Base-by-base conservation (phyloP, 1,140 invertebrate genomes). In the Musca domestica region DNA sequence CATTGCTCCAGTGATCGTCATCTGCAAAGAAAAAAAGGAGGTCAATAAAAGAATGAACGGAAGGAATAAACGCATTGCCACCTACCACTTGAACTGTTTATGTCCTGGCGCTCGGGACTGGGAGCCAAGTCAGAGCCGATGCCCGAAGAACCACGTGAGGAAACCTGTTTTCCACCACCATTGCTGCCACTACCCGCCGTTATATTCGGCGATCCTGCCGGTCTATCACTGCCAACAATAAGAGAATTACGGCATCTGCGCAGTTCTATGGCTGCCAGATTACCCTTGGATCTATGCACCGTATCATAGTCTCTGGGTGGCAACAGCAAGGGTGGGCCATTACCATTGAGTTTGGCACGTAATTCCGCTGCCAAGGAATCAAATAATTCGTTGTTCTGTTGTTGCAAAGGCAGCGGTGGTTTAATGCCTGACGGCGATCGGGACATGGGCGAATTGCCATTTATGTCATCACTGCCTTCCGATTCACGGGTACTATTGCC, bases 281-380 rank as follows among this genome's bases (percentile, higher is more conserved):
- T 94, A 1, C 93, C 94, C 67, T 92, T 91, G 68, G 91, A 90
- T 66, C 94, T 84, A 74, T 93, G 91, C 7, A 92, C 89, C 1
- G 92, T 94, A 77, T 98, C 95, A 82, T 98, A 98, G 82, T 98
- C 96, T 49, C 94, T 87, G 0, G 95, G 95, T 1, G 96, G 95
- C 63, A 95, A 78, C 27, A 98, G 84, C 48, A 98, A 87, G 1
- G 95, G 95, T 0, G 90, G 89, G 22, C 89, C 88, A 69, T 88
- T 88, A 3, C 88, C 87, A 73, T 85, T 76, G 71, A 98, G 84
- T 80, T 96, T 95, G 69, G 91, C 91, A 71, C 93, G 87, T 48
- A 98, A 83, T 78, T 98, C 96, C 0, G 94, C 94, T 6, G 95
- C 94, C 70, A 98, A 83, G 30, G 92, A 95, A 81, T 97, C 95